These are phyloP conservation scores for Hydriomena furcata DNA, from an alignment of 2,888 invertebrate genomes.

Conservation along the genomic window DNA sequence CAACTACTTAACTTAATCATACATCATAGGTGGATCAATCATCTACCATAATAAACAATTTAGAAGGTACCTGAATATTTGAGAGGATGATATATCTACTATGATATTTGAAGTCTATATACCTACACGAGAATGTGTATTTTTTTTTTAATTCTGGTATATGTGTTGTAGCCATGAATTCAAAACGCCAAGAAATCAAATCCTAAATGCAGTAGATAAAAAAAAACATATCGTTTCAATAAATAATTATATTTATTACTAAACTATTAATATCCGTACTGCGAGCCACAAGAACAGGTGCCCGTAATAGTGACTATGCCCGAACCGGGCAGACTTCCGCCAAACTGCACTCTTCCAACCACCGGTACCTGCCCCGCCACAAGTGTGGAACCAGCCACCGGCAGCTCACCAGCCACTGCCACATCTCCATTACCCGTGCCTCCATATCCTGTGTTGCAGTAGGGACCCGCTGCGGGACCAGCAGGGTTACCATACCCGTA, in stretches of 20 bases:
- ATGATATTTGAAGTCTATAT: no score
- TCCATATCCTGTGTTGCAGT: slow-evolving; percentile 19
- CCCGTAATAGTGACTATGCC: slow-evolving; percentile 42
- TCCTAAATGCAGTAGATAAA: neutral
- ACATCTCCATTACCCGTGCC: slow-evolving; percentile 31
- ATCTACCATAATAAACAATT: no score
- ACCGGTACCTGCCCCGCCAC: slow-evolving; percentile 49
- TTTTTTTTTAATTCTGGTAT: no score
- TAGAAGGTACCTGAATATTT: no score
- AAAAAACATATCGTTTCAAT: neutral
- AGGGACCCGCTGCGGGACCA: no score
- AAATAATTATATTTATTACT: slow-evolving; percentile 7
- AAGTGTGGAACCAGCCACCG: slow-evolving; percentile 41
- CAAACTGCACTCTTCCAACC: slow-evolving; percentile 45
- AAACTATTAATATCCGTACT: slow-evolving; percentile 19
- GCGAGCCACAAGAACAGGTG: slow-evolving; percentile 17
- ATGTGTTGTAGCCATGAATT: no score
- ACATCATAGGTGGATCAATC: no score
- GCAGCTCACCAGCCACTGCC: slow-evolving; percentile 36
- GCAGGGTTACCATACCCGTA: neutral
- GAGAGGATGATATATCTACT: no score
- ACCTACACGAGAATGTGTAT: no score
- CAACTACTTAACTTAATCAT: no score
- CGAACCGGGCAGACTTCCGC: slow-evolving; percentile 44
- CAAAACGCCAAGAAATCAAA: neutral